Evolutionary conservation across 2,113 vertebrate genomes (phyloP).

Genomic region (Eubucco bourcierii): DNA sequence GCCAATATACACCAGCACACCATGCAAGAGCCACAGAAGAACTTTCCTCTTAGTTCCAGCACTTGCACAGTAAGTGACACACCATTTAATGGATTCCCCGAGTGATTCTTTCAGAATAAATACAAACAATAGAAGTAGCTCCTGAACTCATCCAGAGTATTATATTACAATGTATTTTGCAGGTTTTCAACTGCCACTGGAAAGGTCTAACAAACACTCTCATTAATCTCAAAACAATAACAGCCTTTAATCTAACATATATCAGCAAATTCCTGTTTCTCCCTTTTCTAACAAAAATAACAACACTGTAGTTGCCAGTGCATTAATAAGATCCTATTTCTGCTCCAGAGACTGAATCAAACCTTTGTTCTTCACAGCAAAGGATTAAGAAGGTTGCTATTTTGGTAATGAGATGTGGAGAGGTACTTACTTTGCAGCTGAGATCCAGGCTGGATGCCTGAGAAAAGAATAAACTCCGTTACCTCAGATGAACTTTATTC

Average conservation of each 20-base stretch:
- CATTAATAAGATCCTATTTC: conserved; percentile 80
- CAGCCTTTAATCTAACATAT: conserved; percentile 75
- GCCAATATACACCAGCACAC: not conserved
- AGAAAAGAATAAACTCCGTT: conserved; percentile 48
- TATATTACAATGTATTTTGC: conserved; percentile 45
- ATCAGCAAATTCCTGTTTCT: conserved; percentile 81
- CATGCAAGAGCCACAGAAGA: not conserved
- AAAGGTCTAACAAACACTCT: conserved; percentile 63
- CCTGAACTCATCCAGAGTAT: conserved; percentile 21
- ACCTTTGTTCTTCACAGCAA: conserved; percentile 74
- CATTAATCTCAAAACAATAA: conserved; percentile 74
- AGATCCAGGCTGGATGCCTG: conserved; percentile 64
- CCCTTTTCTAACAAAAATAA: conserved; percentile 80
- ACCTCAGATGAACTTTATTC: conserved; percentile 74
- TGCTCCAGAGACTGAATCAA: conserved; percentile 72
- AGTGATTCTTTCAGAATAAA: not conserved
- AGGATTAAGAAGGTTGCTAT: conserved; percentile 77
- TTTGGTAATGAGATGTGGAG: conserved; percentile 72
- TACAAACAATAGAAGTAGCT: not conserved
- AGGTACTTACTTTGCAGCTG: conserved; percentile 72
- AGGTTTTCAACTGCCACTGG: conserved; percentile 10
- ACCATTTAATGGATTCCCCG: not conserved
- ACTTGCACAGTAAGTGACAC: not conserved
- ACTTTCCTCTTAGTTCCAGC: not conserved
- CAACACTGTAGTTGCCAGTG: conserved; percentile 75